A percentile compares a stretch with the other conserved stretches of the same genome.
Conservation (phyloP, 2,888 invertebrate genomes). For the Mayetiola destructor region DNA sequence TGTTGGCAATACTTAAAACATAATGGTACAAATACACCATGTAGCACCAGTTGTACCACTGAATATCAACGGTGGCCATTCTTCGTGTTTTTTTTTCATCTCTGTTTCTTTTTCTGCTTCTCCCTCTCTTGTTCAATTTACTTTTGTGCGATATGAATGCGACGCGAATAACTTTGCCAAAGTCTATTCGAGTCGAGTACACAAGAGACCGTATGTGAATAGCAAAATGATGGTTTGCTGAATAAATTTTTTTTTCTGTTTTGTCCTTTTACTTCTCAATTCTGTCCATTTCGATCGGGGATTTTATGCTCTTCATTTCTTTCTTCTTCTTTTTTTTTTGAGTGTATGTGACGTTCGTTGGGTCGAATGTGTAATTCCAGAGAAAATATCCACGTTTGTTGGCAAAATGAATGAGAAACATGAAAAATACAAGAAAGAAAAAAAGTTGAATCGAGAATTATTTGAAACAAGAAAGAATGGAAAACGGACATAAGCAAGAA, state of each 20-base stretch:
- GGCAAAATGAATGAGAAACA: too few relatives aligned
- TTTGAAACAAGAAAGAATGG: neutral
- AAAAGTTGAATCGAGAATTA: too few relatives aligned
- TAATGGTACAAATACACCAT: neutral
- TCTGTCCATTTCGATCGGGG: too few relatives aligned
- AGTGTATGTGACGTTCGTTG: too few relatives aligned
- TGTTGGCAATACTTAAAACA: slow-evolving; percentile 11
- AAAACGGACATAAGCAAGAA: slow-evolving; percentile 8
- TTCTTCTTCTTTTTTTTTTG: slow-evolving; percentile 9
- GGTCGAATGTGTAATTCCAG: too few relatives aligned
- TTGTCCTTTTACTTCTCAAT: too few relatives aligned
- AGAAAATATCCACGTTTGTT: too few relatives aligned
- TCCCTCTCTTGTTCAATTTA: too few relatives aligned
- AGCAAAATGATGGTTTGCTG: slow-evolving; percentile 9
- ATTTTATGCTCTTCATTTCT: slow-evolving; percentile 2
- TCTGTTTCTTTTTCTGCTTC: too few relatives aligned
- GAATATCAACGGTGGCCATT: slow-evolving; percentile 10
- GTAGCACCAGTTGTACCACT: neutral
- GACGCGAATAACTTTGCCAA: slow-evolving; percentile 8
- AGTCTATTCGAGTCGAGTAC: slow-evolving; percentile 9
- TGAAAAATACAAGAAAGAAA: neutral
- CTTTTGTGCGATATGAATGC: slow-evolving; percentile 1
- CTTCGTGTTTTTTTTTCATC: neutral
- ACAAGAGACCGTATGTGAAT: slow-evolving; percentile 10
- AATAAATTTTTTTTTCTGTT: too few relatives aligned